Base-by-base conservation (phyloP, 2,888 invertebrate genomes). In the Anaspis maculata region DNA sequence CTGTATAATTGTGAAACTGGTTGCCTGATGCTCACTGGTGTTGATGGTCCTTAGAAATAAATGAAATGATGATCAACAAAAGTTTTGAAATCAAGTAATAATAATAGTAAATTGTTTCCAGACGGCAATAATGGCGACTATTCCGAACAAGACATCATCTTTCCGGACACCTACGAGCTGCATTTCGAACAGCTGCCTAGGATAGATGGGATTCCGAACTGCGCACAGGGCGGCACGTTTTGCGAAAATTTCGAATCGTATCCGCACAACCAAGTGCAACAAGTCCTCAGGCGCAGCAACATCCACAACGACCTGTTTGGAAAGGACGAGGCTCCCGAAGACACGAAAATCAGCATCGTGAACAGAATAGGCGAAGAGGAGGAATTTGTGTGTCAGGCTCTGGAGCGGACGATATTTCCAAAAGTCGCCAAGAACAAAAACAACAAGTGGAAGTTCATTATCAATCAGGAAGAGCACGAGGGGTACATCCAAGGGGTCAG, bases 371-470 rank as follows among this genome's bases (percentile, higher is more conserved):
- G 54, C 2, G 49, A 49, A 10, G 41, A 45, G 3, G 57, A 56
- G 7, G 48, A 42, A 4, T 62, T 51, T 32, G 34, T 65, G 11
- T 65, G 65, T 35, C 34, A 46, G 3, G 47, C 58, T 2, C 27
- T 44, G 54, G 66, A 67, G 31, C 67, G 70, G 62, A 59, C 79
- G 0, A 64, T 79, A 7, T 74, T 68, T 45, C 86, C 85, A 0
- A 68, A 75, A 58, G 65, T 70, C 1, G 82, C 74, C 0, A 59
- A 68, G 35, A 78, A 74, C 30, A 67, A 69, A 41, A 66, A 76
- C n/a, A 72, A 72, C 7, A 68, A 77, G 39, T 85, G 82, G 82
- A 69, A 76, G 47, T 72, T 71, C 30, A 74, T 88, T 13, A 66
- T 86, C 2, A 83, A 88, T 56, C 73, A 74, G 12, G 72, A 72